Evolutionary conservation across 2,113 vertebrate species (phyloP), one percentile per base, ranked within the genome.

Genomic region (Apeltes quadracus): DNA sequence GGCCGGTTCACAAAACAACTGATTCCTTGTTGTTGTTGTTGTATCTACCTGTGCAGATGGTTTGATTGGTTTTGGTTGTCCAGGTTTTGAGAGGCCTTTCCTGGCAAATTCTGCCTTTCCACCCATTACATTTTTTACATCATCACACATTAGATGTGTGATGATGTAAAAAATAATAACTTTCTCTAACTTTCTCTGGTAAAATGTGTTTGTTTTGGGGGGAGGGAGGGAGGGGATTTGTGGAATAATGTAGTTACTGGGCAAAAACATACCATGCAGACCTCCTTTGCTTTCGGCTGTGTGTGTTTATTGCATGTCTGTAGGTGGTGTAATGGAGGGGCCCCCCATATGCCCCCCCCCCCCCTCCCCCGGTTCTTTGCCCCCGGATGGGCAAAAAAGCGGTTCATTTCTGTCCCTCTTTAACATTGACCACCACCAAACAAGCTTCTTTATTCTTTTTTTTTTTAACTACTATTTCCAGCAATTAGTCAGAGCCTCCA

Each of bases 231-330:
- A 29, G 5, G 32, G 13, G 14, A n/a, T 32, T 5, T 69, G 36
- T 67, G 44, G 10, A 22, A 3, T 66, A 41, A 55, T 51, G 54
- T 66, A 58, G 32, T 25, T 29, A 55, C 14, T 8, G 23, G 29
- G 62, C 34, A n/a, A 56, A 76, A 54, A 39, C 57, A 16, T 20
- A 39, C 23, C 57, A 16, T 20, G 46, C 23, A 74, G 20, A 70
- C n/a, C 50, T 36, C 55, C 66, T 43, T 72, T 54, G 71, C 72
- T 72, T 51, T 67, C 61, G 46, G 41, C 5, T n/a, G 51, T 63
- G 27, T 38, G 0, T 63, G 50, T 57, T n/a, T 22, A 0, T 3
- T 76, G 82, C 78, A 80, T 75, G 78, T 70, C 2, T 53, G 22
- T 57, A 15, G 34, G 10, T 73, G 68, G 20, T 51, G 43, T 63